These are phyloP conservation scores for Pseudomyrmex pallidus DNA, from an alignment of 1,140 invertebrate genomes.

Conservation along the genomic window DNA sequence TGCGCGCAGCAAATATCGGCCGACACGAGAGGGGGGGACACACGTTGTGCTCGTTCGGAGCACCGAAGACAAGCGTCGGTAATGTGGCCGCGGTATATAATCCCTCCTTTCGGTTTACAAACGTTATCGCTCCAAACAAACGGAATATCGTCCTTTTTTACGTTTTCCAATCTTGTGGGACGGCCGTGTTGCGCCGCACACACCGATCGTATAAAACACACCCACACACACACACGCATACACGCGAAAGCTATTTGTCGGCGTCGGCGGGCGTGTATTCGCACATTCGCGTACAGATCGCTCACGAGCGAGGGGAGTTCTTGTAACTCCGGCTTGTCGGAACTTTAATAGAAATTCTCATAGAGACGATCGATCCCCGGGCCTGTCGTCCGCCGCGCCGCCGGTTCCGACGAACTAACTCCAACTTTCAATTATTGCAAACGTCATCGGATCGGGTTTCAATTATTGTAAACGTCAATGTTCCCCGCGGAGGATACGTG, in stretches of 20 bases:
- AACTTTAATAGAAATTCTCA: slow-evolving; percentile 59
- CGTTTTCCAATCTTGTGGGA: background rate
- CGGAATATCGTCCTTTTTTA: slow-evolving; percentile 32
- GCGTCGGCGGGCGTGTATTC: slow-evolving; percentile 1
- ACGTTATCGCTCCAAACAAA: slow-evolving; percentile 13
- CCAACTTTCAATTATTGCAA: slow-evolving; percentile 56
- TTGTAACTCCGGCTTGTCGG: slow-evolving; percentile 42
- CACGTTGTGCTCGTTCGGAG: slow-evolving; percentile 1
- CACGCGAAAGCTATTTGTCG: slow-evolving; percentile 45
- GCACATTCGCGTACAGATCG: slow-evolving; percentile 9
- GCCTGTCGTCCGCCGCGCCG: background rate
- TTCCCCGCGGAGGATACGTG: background rate
- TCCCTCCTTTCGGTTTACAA: slow-evolving; percentile 15
- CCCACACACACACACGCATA: background rate
- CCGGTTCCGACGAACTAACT: slow-evolving; percentile 33
- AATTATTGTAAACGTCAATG: slow-evolving; percentile 57
- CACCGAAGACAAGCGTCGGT: background rate
- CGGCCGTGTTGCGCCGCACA: background rate
- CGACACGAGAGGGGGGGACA: background rate
- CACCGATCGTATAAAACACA: too few relatives aligned
- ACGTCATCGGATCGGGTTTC: slow-evolving; percentile 51
- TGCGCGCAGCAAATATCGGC: slow-evolving; percentile 10
- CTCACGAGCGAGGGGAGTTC: slow-evolving; percentile 13
- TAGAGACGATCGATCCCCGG: slow-evolving; percentile 44
- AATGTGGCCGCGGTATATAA: slow-evolving; percentile 25